Evolutionary conservation across 2,113 vertebrate genomes (phyloP), one percentile per base, ranked within the genome.

Genomic region (Tachycineta bicolor): DNA sequence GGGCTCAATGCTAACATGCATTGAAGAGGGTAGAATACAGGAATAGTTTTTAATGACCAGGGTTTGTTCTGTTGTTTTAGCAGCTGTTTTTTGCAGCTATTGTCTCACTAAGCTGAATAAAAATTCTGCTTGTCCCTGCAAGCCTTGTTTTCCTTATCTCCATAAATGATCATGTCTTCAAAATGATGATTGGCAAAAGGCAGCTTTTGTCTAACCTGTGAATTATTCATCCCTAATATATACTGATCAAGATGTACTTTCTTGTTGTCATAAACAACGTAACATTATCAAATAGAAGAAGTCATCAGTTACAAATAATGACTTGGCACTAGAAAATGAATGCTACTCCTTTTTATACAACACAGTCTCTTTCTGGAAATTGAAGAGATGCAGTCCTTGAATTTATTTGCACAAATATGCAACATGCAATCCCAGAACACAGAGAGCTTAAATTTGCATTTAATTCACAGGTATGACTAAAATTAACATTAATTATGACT

Each of bases 191-290:
- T 94, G 52, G 21, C n/a, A 58, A 62, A 90, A 71, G 26, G 20
- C 62, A 59, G 41, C 58, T 64, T 70, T 82, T 87, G 43, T 82
- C 83, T 93, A 69, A 76, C 22, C 33, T 53, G 20, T 62, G 41
- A 89, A 37, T 65, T 39, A 21, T 59, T 87, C 3, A 31, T 73
- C 53, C n/a, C 28, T 46, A 67, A 58, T 65, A 56, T 34, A 19
- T 43, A 60, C 70, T 91, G 89, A 87, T 94, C 65, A 94, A 64
- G 12, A 73, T 63, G 12, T 79, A 75, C 26, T 80, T 67, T 70
- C 34, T 28, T 90, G 52, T 90, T 96, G 56, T 65, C 85, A 82
- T 50, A 93, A 96, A 79, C 43, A 71, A 92, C 63, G 26, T 68
- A 90, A 74, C 12, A 2, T 64, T 79, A 87, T 69, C 17, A 74